Evolutionary conservation across 2,888 invertebrate genomes (phyloP), one percentile per base, ranked within the genome.

Genomic region (Sphecodes monilicornis): DNA sequence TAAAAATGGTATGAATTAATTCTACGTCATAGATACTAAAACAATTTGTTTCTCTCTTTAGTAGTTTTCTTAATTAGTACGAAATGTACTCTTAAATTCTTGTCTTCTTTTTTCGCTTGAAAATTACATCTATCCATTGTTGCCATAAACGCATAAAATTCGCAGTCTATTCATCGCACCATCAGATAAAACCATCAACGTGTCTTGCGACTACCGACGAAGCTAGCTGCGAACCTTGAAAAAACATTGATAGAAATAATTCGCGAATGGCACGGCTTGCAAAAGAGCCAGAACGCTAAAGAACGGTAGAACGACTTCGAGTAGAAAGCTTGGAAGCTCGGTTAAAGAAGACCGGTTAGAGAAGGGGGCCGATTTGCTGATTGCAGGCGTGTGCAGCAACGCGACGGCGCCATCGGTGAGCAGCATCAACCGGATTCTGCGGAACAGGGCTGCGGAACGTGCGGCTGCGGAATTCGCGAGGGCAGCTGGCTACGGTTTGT

Each of bases 351-450:
- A 57, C 16, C 57, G 57, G 26, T 29, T 26, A 60, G 29, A 78
- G 83, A 70, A 71, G 74, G 72, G 68, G 78, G 54, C 39, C 18
- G 64, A n/a, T 72, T 69, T 77, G 39, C 32, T 72, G 54, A 26
- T 88, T 80, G 11, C 96, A 99, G 98, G 98, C 90, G 98, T 99
- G 11, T 99, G 99, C 95, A 98, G 98, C 64, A 98, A 98, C 94
- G 98, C 97, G 75, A 98, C 98, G 32, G 98, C 99, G 0, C 99
- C 99, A 0, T 99, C 98, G 75, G 99, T 99, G 4, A 98, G 98
- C 92, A 99, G 99, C 89, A 99, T 99, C 95, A 99, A 99, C 95
- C 96, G 99, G 91, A 99, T 99, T 93, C 96, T 99, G 78, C 96
- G 99, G 87, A 99, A 99, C 94, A 96, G 99, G 18, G 99, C 99